Conservation (phyloP, 2,888 invertebrate genomes). For the Myopa testacea region DNA sequence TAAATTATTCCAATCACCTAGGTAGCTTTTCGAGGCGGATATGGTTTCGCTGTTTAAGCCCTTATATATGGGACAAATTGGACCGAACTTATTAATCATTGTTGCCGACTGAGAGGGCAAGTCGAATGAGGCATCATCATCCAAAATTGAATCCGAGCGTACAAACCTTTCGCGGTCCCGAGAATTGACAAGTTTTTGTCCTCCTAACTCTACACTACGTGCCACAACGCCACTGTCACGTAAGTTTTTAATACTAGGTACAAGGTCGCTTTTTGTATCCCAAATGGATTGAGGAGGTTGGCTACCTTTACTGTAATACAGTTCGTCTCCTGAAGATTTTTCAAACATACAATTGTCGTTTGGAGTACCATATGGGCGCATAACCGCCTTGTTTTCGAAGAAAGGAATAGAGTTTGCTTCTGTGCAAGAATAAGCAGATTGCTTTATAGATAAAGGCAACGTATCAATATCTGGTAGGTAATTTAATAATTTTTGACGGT, state of each 20-base stretch:
- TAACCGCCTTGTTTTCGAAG: slow-evolving; percentile 44
- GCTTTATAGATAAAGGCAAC: neutral
- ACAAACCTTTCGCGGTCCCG: slow-evolving; percentile 62
- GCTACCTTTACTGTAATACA: slow-evolving; percentile 12
- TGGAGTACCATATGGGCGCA: slow-evolving; percentile 8
- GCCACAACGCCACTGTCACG: slow-evolving; percentile 18
- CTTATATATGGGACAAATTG: slow-evolving; percentile 72
- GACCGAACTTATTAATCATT: slow-evolving; percentile 75
- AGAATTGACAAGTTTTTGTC: slow-evolving; percentile 41
- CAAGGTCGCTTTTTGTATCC: slow-evolving; percentile 39
- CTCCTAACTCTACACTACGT: slow-evolving; percentile 16
- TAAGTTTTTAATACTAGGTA: slow-evolving; percentile 19
- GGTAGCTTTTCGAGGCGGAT: slow-evolving; percentile 47
- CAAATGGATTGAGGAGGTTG: slow-evolving; percentile 43
- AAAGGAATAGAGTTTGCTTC: slow-evolving; percentile 33
- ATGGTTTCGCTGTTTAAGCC: slow-evolving; percentile 45
- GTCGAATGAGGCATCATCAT: slow-evolving; percentile 76
- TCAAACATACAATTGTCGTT: slow-evolving; percentile 38
- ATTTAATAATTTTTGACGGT: slow-evolving; percentile 35
- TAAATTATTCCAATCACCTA: slow-evolving; percentile 54
- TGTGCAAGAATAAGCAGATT: neutral
- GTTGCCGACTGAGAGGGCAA: slow-evolving; percentile 68
- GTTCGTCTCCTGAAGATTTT: slow-evolving; percentile 33
- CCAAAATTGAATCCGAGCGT: slow-evolving; percentile 72
- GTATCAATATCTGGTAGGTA: slow-evolving; percentile 5